Evolutionary conservation across 23 tunicate species (phyloP).

Genomic region (Trididemnum nubilum): DNA sequence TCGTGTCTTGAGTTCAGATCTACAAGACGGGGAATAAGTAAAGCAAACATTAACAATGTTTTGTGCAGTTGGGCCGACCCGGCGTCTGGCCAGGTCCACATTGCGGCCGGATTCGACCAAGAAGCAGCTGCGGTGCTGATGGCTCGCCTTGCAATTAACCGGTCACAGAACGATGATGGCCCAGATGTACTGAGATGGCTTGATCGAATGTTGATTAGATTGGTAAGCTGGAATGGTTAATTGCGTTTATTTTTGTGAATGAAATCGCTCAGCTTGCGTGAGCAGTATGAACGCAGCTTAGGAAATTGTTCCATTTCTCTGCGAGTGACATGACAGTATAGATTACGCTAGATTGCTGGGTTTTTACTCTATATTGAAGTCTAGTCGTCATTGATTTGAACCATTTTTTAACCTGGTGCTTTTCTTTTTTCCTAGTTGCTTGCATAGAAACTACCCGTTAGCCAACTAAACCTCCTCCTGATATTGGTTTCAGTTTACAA

Average conservation of each 20-base stretch:
- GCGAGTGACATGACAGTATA: neutral
- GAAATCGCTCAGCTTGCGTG: neutral
- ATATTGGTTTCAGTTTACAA: no score
- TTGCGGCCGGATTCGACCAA: slow-evolving; percentile 94
- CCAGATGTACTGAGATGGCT: slow-evolving; percentile 96
- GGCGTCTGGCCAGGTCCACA: slow-evolving; percentile 66
- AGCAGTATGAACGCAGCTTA: neutral
- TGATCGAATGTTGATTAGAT: slow-evolving; percentile 89
- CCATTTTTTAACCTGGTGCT: no score
- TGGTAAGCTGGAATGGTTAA: slow-evolving; percentile 42
- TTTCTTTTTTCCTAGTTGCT: no score
- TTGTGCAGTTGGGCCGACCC: slow-evolving; percentile 95
- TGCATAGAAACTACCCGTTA: no score
- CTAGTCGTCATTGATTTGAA: no score
- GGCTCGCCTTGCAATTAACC: slow-evolving; percentile 90
- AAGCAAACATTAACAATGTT: no score
- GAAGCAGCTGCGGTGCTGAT: slow-evolving; percentile 93
- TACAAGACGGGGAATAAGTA: no score
- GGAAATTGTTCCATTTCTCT: neutral
- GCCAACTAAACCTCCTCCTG: no score
- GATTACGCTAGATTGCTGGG: neutral
- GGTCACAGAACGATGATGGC: slow-evolving; percentile 77
- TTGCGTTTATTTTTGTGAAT: no score
- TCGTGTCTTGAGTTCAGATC: no score
- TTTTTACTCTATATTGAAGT: no score